Conservation (phyloP, 2,797 vertebrate genomes). For the Carcharodon carcharias region DNA sequence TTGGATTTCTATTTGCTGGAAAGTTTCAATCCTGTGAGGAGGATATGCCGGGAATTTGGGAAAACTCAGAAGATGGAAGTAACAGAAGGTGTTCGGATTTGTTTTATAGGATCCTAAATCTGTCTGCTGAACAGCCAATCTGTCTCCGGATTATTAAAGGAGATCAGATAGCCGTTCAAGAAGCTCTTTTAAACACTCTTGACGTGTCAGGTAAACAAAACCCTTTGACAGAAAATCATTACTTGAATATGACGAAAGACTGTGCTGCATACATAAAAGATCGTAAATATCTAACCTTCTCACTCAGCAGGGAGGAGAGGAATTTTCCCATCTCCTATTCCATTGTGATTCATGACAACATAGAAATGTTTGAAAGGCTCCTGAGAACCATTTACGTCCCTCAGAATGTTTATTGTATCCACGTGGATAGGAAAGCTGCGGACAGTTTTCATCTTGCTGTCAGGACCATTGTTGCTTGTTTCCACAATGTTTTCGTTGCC, state of each 20-base stretch:
- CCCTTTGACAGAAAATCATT: conserved; percentile 52
- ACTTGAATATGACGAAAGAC: conserved; percentile 60
- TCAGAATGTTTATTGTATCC: conserved; percentile 77
- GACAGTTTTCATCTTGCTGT: conserved; percentile 58
- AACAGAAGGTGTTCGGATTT: conserved; percentile 43
- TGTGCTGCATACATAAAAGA: conserved; percentile 56
- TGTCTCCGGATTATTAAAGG: conserved; percentile 58
- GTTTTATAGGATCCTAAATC: conserved; percentile 47
- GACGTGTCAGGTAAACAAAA: background rate
- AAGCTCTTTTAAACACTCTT: conserved; percentile 41
- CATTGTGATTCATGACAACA: conserved; percentile 75
- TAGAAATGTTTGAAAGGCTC: conserved; percentile 77
- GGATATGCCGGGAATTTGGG: background rate
- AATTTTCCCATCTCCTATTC: conserved; percentile 75
- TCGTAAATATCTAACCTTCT: conserved; percentile 56
- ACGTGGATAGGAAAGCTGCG: conserved; percentile 66
- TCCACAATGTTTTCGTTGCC: conserved; percentile 72
- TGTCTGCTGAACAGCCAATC: conserved; percentile 38
- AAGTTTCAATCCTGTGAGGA: background rate
- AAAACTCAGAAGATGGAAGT: conserved; percentile 23
- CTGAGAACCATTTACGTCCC: conserved; percentile 68
- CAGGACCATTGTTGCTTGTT: conserved; percentile 60
- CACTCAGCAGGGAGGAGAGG: conserved; percentile 63
- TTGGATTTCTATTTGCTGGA: background rate
- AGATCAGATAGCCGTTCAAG: conserved; percentile 45